Base-by-base conservation (phyloP, 2,797 vertebrate genomes). In the Menidia menidia region DNA sequence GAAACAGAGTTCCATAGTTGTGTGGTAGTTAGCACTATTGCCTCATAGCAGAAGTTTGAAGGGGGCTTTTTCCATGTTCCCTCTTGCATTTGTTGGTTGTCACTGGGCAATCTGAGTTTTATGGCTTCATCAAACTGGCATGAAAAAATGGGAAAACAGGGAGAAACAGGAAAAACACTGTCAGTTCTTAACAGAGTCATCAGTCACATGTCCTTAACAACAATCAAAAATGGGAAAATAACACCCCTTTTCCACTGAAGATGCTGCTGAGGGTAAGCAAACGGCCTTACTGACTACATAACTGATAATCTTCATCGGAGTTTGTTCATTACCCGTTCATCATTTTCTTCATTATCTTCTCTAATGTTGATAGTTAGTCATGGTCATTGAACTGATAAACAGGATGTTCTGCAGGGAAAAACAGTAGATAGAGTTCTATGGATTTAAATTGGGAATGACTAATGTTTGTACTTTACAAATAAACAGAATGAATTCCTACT, bases 261-360 rank as follows among this genome's bases (percentile, higher is more conserved):
- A 64, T 32, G 30, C 18, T 57, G 25, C 43, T 64, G 32, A 54
- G 15, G 47, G 15, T 69, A 16, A 73, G 61, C 53, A 25, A 11
- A 61, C 60, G 66, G 52, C 56, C 53, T 44, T 39, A 60, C 52
- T 60, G 19, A 18, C 55, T 78, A 45, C 69, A 81, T 57, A 71
- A 66, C 11, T 59, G 47, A 73, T 82, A 66, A 80, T 78, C 69
- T 77, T 82, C 71, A 62, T 74, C 63, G 59, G 58, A 78, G 71
- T 54, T 43, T 32, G 16, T 64, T 73, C 33, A 31, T 51, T n/a
- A 33, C 56, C 31, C 39, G 9, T 64, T 77, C 80, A 86, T 86
- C 69, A 32, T 13, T 55, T 51, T 75, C 74, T 62, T 85, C 41
- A 51, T 68, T 62, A 67, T 62, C 64, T 53, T 45, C 32, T n/a